phyloP scores from a whole-genome alignment of 2,797 vertebrate genomes.

The Lepilemur ruficaudatus region DNA sequence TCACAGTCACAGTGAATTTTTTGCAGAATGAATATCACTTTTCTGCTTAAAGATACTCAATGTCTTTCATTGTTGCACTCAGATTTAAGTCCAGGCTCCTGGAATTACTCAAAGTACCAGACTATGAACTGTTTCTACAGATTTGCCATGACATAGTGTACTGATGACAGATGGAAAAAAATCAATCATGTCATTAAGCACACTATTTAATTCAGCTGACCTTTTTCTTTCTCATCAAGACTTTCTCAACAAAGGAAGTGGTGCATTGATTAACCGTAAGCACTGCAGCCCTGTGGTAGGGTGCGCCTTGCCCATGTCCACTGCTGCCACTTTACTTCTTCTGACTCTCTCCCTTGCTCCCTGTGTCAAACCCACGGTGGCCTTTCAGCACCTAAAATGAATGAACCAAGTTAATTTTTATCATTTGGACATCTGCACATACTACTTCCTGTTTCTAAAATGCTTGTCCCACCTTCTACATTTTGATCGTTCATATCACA shows the following conservation, averaged over 20 bases:
- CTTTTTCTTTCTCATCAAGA: not conserved
- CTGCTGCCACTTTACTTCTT: not conserved
- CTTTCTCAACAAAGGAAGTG: not conserved
- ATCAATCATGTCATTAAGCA: not conserved
- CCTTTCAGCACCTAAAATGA: not conserved
- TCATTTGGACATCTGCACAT: not conserved
- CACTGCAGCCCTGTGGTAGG: not conserved
- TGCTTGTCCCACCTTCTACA: not conserved
- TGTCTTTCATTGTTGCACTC: not conserved
- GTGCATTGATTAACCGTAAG: not conserved
- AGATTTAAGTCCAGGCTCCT: not conserved
- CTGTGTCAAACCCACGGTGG: not conserved
- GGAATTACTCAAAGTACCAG: not conserved
- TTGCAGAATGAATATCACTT: not conserved
- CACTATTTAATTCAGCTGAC: not conserved
- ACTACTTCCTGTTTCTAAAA: not conserved
- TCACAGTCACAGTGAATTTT: not conserved
- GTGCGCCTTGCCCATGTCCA: rapidly evolving
- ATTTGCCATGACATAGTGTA: not conserved
- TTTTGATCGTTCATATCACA: not conserved
- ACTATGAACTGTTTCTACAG: not conserved
- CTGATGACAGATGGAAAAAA: not conserved
- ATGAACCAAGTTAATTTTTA: not conserved
- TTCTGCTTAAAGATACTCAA: not conserved
- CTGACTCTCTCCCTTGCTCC: not conserved